These are phyloP conservation scores for Hipposideros larvatus DNA, from an alignment of 2,797 vertebrate genomes.

Conservation along the genomic window DNA sequence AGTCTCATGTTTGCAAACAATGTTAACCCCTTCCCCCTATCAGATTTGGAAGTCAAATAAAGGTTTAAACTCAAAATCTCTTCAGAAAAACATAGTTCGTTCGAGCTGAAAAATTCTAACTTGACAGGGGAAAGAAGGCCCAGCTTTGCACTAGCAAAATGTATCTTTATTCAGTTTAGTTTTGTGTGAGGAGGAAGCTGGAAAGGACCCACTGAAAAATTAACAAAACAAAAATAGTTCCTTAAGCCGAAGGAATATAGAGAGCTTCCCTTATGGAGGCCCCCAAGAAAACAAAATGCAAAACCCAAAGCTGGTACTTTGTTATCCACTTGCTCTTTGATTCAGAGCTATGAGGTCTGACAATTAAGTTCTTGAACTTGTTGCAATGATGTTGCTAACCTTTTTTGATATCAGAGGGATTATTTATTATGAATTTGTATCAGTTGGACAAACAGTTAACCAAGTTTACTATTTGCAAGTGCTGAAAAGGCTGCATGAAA, in stretches of 20 bases:
- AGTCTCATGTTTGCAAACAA: conserved; percentile 49
- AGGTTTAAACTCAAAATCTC: conserved; percentile 62
- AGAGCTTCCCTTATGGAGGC: not conserved
- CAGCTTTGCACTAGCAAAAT: not conserved
- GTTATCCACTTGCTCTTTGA: not conserved
- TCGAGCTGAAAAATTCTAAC: conserved; percentile 43
- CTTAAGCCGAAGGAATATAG: not conserved
- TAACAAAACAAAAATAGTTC: not conserved
- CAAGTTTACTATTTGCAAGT: too few relatives aligned
- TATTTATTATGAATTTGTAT: too few relatives aligned
- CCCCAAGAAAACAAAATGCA: not conserved
- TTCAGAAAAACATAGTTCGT: not conserved
- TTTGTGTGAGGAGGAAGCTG: conserved; percentile 32
- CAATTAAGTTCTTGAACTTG: too few relatives aligned
- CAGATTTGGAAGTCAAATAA: conserved; percentile 47
- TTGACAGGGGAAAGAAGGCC: not conserved
- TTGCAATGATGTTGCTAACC: too few relatives aligned
- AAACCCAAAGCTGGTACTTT: not conserved
- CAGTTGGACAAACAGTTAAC: too few relatives aligned
- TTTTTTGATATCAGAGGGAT: too few relatives aligned
- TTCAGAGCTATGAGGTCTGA: not conserved
- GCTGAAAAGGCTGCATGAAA: too few relatives aligned
- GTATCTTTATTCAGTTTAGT: not conserved
- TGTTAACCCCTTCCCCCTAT: not conserved
- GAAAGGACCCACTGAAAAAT: conserved; percentile 20